phyloP scores from a whole-genome alignment of 2,797 vertebrate genomes.

The Scomberomorus guttatus region DNA sequence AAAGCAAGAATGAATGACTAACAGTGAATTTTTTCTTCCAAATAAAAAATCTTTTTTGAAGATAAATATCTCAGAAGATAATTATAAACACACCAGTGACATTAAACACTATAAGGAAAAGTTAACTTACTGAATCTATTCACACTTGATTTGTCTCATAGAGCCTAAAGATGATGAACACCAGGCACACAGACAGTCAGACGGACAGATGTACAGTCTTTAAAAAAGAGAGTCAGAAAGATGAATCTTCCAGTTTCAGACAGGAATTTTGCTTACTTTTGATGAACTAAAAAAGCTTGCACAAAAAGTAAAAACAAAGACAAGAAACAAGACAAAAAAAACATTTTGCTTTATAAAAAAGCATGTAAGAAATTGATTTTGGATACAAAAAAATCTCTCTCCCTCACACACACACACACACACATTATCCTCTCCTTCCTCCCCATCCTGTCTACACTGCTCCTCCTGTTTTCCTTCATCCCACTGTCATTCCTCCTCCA shows the following conservation, averaged over 20 bases:
- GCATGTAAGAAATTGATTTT: background rate
- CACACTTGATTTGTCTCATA: too few relatives aligned
- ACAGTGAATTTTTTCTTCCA: background rate
- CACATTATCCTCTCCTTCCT: background rate
- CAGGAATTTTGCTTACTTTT: too few relatives aligned
- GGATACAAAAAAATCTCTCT: background rate
- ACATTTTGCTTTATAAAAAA: background rate
- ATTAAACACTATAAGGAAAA: too few relatives aligned
- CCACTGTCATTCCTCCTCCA: background rate
- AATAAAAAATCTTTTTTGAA: background rate
- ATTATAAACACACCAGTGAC: too few relatives aligned
- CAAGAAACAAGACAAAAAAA: background rate
- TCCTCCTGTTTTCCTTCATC: conserved; percentile 39
- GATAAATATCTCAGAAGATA: background rate
- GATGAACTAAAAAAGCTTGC: background rate
- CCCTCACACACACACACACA: background rate
- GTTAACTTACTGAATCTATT: too few relatives aligned
- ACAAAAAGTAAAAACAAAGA: background rate
- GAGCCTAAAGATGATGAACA: too few relatives aligned
- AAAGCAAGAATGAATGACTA: too few relatives aligned
- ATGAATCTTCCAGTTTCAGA: background rate
- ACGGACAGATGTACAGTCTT: too few relatives aligned
- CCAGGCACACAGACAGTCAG: too few relatives aligned
- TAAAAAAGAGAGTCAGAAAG: too few relatives aligned
- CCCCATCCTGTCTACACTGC: background rate